Base-by-base conservation (phyloP, 2,113 vertebrate genomes). In the Orthonyx spaldingii region DNA sequence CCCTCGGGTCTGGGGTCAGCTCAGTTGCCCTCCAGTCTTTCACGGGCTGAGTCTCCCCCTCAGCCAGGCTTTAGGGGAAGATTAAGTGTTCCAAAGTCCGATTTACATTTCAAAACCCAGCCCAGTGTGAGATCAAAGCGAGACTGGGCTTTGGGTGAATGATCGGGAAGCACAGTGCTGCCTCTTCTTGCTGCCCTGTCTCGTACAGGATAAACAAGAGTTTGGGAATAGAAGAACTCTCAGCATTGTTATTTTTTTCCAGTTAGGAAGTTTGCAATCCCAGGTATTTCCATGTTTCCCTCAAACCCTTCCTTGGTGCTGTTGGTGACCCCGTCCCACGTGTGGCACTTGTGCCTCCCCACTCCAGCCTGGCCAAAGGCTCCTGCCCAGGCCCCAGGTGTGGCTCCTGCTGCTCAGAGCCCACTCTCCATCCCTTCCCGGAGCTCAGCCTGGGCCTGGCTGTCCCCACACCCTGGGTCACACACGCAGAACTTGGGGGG, bases 31-130 rank as follows among this genome's bases (percentile, higher is more conserved):
- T 60, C 9, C 85, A 18, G 35, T 26, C 56, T 74, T 74, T n/a
- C 46, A 89, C 37, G n/a, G 68, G 63, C 65, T 39, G 55, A 80
- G 53, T 93, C 44, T 76, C 28, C 33, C 35, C 27, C 47, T 71
- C 28, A 41, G 26, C 42, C 52, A 56, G 66, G 90, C 66, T 94
- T 93, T 65, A 95, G 71, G 53, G 64, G 41, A 59, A 95, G 95
- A 96, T 97, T 96, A 96, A 66, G n/a, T 53, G 77, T 90, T 96
- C 84, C 81, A 57, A 93, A 94, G 75, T 52, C n/a, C 17, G 4
- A 94, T 97, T 97, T 97, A 47, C 96, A 96, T 84, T 97, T 97
- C 96, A 97, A 94, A 96, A 96, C 33, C n/a, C 77, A 89, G 26
- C 68, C 86, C 11, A n/a, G 63, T 71, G 42, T 46, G 61, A 84